Evolutionary conservation across 2,113 vertebrate species (phyloP).

Genomic region (Melierax canorus): DNA sequence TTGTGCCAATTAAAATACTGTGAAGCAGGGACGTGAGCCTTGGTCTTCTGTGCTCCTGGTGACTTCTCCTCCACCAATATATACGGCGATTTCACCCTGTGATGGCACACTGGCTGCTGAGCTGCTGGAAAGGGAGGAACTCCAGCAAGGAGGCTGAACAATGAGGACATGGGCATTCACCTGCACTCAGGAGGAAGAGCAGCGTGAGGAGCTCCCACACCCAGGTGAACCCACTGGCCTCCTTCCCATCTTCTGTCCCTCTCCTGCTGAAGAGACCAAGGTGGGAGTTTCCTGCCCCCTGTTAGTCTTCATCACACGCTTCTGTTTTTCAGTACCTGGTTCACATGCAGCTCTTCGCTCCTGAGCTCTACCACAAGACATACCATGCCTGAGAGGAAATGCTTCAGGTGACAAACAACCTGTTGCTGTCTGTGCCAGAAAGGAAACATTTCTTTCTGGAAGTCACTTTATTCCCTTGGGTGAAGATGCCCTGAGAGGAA

Average conservation of each 20-base stretch:
- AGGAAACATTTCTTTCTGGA: neutral
- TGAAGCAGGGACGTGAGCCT: neutral
- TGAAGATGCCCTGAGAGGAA: neutral
- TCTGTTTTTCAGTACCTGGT: neutral
- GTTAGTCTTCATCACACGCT: neutral
- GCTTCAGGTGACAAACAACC: neutral
- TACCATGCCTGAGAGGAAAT: neutral
- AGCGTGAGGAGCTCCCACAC: neutral
- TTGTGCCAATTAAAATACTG: neutral
- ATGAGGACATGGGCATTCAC: neutral
- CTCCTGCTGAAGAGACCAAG: neutral
- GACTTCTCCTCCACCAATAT: neutral
- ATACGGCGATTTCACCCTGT: accelerated
- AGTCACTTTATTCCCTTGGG: neutral
- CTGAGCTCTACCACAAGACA: neutral
- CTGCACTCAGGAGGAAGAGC: neutral
- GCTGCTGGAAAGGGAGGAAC: neutral
- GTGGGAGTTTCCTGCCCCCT: neutral
- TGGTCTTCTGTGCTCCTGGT: neutral
- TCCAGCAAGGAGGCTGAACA: neutral
- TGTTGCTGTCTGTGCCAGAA: neutral
- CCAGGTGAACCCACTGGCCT: neutral
- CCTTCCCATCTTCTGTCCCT: neutral
- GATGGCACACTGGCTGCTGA: neutral
- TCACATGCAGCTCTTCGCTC: neutral